Percentiles rank a stretch among this genome's conserved stretches.
phyloP scores from a whole-genome alignment of 2,888 invertebrate genomes.

The Nomada flava region DNA sequence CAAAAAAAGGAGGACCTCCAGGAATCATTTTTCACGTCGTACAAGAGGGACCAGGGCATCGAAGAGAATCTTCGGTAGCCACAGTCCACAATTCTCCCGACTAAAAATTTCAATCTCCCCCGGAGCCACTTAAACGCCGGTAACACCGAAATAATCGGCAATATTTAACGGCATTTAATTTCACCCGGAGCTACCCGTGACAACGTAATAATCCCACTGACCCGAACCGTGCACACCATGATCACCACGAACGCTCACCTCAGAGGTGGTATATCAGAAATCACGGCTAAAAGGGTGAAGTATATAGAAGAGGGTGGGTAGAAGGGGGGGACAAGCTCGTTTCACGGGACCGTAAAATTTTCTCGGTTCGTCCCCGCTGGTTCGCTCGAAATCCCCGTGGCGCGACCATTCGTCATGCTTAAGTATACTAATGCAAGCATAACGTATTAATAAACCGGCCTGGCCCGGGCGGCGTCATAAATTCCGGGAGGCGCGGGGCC shows the following conservation, averaged over 20 bases:
- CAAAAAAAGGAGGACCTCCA: not conserved
- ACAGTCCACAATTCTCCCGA: not conserved
- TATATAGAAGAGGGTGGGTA: not conserved
- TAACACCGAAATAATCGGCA: constrained; percentile 63
- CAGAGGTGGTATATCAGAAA: not conserved
- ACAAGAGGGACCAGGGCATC: not conserved
- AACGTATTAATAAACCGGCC: constrained; percentile 83
- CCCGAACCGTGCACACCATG: constrained; percentile 6
- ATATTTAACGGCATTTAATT: constrained; percentile 63
- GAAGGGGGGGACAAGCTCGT: constrained; percentile 31
- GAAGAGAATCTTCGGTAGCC: constrained; percentile 26
- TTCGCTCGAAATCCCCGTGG: constrained; percentile 75
- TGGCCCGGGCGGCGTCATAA: constrained; percentile 74
- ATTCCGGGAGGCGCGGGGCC: constrained; percentile 72
- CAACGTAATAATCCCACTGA: constrained; percentile 61
- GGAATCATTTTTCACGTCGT: not conserved
- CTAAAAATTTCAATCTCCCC: constrained; percentile 54
- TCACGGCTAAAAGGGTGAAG: not conserved
- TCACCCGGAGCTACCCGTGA: constrained; percentile 57
- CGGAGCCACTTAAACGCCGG: constrained; percentile 51
- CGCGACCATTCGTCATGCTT: constrained; percentile 83
- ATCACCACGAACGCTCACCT: not conserved
- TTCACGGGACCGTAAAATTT: constrained; percentile 64
- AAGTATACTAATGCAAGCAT: constrained; percentile 83
- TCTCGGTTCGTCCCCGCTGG: constrained; percentile 47